Evolutionary conservation across 2,797 vertebrate genomes (phyloP).

Genomic region (Knipowitschia caucasica): DNA sequence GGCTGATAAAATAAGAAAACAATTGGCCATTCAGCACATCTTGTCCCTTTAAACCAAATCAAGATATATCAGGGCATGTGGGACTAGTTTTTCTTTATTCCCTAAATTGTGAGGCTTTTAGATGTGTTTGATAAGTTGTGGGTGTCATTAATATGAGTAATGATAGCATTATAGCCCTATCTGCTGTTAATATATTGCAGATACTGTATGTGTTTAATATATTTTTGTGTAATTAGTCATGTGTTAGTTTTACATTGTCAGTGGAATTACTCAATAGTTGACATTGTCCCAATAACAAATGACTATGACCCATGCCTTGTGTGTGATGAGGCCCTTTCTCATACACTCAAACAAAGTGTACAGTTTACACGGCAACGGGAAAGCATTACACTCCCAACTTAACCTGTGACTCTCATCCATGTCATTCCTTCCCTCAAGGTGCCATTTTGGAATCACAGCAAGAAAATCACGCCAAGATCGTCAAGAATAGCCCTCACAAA

Average conservation of each 20-base stretch:
- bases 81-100: slow-evolving; percentile 63
- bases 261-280: too few relatives aligned
- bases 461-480: slow-evolving; percentile 14
- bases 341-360: not conserved
- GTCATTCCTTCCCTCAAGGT: slow-evolving; percentile 18
- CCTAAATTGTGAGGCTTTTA: slow-evolving; percentile 66
- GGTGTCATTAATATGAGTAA: slow-evolving; percentile 66
- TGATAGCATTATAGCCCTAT: slow-evolving; percentile 48
- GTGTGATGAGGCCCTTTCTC: too few relatives aligned
- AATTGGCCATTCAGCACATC: slow-evolving; percentile 64
- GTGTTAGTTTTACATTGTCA: too few relatives aligned
- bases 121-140: slow-evolving; percentile 59
- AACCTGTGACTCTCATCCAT: slow-evolving; percentile 28
- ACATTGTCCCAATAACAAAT: too few relatives aligned
- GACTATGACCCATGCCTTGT: too few relatives aligned
- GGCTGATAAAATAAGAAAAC: slow-evolving; percentile 71
- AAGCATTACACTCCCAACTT: slow-evolving; percentile 18
- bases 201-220: too few relatives aligned
- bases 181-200: too few relatives aligned
- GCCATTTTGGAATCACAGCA: slow-evolving; percentile 16
- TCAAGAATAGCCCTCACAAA: slow-evolving; percentile 45
- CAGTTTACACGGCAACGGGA: not conserved
- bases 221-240: too few relatives aligned
- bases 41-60: slow-evolving; percentile 66
- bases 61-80: slow-evolving; percentile 55